Evolutionary conservation across 2,113 vertebrate genomes (phyloP).

Genomic region (Bujurquina vittata): DNA sequence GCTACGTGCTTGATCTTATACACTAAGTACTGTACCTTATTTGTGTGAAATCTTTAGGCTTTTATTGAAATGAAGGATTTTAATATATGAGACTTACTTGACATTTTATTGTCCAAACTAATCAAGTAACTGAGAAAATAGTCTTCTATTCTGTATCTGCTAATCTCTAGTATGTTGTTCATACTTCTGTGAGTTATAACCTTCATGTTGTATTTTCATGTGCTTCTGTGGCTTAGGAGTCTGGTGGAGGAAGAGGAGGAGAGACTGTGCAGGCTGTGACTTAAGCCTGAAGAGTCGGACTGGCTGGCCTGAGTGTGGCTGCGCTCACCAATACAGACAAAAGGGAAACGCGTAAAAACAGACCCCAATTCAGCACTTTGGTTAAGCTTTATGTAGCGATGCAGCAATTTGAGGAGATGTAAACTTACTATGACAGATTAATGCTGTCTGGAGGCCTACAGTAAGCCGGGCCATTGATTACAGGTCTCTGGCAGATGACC

Average conservation of each 20-base stretch:
- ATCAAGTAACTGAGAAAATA: neutral
- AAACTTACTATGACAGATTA: slow-evolving; percentile 73
- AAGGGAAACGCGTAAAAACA: slow-evolving; percentile 26
- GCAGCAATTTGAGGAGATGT: slow-evolving; percentile 56
- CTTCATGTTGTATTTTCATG: neutral
- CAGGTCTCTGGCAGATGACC: slow-evolving; percentile 71
- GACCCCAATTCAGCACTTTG: slow-evolving; percentile 27
- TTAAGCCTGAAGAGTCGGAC: slow-evolving; percentile 1
- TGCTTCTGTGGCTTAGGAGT: slow-evolving; percentile 61
- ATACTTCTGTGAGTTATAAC: neutral
- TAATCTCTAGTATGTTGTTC: neutral
- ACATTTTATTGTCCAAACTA: accelerated
- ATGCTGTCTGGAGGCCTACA: slow-evolving; percentile 50
- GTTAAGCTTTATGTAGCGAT: slow-evolving; percentile 41
- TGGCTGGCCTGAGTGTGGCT: neutral
- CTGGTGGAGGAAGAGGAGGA: slow-evolving; percentile 75
- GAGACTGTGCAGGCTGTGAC: slow-evolving; percentile 67
- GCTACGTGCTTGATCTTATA: accelerated
- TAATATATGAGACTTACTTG: neutral
- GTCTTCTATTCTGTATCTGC: neutral
- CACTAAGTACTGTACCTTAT: neutral
- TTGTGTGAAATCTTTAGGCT: neutral
- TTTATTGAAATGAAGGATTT: neutral
- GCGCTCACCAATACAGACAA: slow-evolving; percentile 11
- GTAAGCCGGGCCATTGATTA: slow-evolving; percentile 68